Percentiles rank a stretch among this genome's conserved stretches.
Evolutionary conservation across 2,888 invertebrate species (phyloP).

Genomic region (Trissolcus japonicus): DNA sequence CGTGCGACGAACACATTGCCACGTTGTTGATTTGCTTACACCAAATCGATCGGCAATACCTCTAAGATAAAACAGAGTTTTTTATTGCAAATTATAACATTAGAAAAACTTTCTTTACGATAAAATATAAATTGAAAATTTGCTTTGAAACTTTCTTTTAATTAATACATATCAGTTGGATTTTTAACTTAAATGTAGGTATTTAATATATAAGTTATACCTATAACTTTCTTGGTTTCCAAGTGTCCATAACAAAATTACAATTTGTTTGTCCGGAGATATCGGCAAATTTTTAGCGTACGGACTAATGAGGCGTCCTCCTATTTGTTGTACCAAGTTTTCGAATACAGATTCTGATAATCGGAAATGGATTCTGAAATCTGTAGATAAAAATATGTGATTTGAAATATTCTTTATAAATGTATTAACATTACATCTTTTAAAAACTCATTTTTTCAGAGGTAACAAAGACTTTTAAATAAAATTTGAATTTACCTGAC

Average conservation of each 20-base stretch:
- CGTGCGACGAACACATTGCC: conserved; percentile 10
- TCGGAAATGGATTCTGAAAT: conserved; percentile 7
- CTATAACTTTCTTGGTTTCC: conserved; percentile 13
- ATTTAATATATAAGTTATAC: conserved; percentile 3
- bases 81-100: not conserved
- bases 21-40: not conserved
- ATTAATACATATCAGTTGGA: not conserved
- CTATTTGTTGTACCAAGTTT: conserved; percentile 1
- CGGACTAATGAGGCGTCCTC: not conserved
- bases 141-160: no score
- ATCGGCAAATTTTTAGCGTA: not conserved
- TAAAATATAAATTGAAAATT: conserved; percentile 1
- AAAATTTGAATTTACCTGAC: conserved; percentile 5
- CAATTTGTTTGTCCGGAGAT: conserved; percentile 6
- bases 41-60: not conserved
- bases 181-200: not conserved
- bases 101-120: not conserved
- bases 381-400: conserved; percentile 3
- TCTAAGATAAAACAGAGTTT: not conserved
- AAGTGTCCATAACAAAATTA: conserved; percentile 2
- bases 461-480: not conserved
- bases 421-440: no score
- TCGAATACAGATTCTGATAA: conserved; percentile 8
- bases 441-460: conserved; percentile 1
- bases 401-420: no score